Conservation (phyloP, 2,888 invertebrate genomes). For the Allygus modestus region DNA sequence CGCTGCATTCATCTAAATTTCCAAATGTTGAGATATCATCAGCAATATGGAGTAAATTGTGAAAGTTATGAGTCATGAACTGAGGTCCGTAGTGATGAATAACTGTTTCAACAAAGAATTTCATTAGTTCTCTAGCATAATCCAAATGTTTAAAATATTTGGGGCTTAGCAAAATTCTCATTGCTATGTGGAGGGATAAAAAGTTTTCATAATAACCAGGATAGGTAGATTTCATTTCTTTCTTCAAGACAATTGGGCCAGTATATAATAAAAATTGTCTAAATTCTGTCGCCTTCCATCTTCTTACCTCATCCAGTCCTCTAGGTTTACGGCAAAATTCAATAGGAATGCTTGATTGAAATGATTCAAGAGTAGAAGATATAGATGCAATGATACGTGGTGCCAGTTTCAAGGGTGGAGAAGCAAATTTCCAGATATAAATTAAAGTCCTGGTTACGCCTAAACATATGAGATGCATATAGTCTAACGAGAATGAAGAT, state of each 20-base stretch:
- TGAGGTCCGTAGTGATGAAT: background rate
- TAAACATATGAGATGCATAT: slow-evolving; percentile 59
- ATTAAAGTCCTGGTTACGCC: slow-evolving; percentile 47
- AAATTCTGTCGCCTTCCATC: slow-evolving; percentile 59
- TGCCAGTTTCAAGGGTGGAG: slow-evolving; percentile 5
- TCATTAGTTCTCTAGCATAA: slow-evolving; percentile 26
- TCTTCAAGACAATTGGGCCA: slow-evolving; percentile 33
- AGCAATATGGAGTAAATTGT: slow-evolving; percentile 17
- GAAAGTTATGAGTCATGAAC: slow-evolving; percentile 53
- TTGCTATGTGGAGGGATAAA: slow-evolving; percentile 7
- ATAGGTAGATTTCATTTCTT: background rate
- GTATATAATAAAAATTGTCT: slow-evolving; percentile 54
- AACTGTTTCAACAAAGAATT: background rate
- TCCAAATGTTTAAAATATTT: background rate
- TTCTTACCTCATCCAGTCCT: slow-evolving; percentile 46
- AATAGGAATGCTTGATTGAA: background rate
- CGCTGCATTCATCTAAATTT: background rate
- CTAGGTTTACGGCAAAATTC: slow-evolving; percentile 50
- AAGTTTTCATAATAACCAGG: slow-evolving; percentile 4
- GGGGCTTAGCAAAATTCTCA: slow-evolving; percentile 15
- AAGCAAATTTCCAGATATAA: slow-evolving; percentile 51
- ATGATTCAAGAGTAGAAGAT: background rate
- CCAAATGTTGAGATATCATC: background rate
- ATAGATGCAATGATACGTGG: background rate
- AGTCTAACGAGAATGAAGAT: slow-evolving; percentile 43